Evolutionary conservation across 2,888 invertebrate species (phyloP).

Genomic region (Lepidochrysops patricia): DNA sequence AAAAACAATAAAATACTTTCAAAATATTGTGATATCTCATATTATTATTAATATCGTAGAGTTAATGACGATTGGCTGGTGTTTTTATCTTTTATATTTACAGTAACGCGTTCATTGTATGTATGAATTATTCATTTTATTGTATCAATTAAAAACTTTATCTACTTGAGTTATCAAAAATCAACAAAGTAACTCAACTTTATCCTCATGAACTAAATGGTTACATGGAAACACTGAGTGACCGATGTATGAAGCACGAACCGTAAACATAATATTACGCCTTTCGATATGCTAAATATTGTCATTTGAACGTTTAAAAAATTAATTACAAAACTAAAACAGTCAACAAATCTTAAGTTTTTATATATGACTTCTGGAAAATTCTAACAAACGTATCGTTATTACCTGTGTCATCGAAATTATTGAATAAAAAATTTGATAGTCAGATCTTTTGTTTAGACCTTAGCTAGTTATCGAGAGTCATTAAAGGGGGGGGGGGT

Average conservation of each 20-base stretch:
- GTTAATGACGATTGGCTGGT: neutral
- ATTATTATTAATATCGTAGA: neutral
- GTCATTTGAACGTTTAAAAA: neutral
- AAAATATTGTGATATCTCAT: neutral
- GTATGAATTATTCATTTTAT: too few species aligned
- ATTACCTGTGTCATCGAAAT: slow-evolving; percentile 4
- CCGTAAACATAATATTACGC: neutral
- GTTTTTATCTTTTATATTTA: neutral
- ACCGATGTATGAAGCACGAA: too few species aligned
- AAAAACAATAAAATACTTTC: neutral
- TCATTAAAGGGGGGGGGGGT: neutral
- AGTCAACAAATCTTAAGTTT: neutral
- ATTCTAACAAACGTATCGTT: neutral
- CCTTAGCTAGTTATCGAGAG: neutral
- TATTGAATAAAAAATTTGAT: neutral
- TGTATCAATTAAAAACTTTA: neutral
- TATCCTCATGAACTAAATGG: too few species aligned
- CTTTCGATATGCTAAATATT: neutral
- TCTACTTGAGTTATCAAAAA: neutral
- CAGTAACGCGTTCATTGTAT: neutral
- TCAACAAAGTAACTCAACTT: too few species aligned
- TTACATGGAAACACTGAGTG: too few species aligned
- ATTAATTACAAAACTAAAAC: neutral
- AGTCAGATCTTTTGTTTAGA: neutral
- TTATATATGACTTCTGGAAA: neutral